Percentiles rank a stretch among this genome's conserved stretches.
These are phyloP conservation scores for Ceratosolen fusciceps DNA, from an alignment of 1,140 invertebrate genomes.

Conservation along the genomic window DNA sequence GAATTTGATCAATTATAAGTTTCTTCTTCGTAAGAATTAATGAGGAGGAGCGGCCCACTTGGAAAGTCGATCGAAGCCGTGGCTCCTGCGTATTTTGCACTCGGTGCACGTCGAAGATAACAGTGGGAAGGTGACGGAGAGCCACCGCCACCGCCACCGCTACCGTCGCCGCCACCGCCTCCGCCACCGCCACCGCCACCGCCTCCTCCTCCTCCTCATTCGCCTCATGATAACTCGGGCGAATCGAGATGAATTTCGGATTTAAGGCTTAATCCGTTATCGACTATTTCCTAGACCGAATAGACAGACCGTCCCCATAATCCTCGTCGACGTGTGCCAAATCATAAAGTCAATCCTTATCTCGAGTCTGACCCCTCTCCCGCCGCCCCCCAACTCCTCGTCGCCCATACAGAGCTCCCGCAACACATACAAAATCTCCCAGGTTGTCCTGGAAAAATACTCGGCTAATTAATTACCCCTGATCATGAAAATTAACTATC, in stretches of 20 bases:
- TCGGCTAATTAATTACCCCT: constrained; percentile 6
- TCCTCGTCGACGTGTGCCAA: constrained; percentile 45
- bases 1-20: constrained; percentile 48
- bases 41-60: neutral
- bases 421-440: no score
- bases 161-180: no score
- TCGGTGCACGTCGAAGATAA: constrained; percentile 61
- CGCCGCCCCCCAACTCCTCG: no score
- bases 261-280: constrained; percentile 60
- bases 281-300: constrained; percentile 56
- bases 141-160: no score
- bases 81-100: constrained; percentile 23
- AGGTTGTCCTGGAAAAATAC: neutral
- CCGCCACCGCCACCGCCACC: no score
- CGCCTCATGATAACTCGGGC: constrained; percentile 22
- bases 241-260: constrained; percentile 63
- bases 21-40: constrained; percentile 44
- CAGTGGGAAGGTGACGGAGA: constrained; percentile 35
- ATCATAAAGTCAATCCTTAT: constrained; percentile 47
- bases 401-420: neutral
- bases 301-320: constrained; percentile 35
- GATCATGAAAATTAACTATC: constrained; percentile 32
- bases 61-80: constrained; percentile 25
- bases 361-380: neutral
- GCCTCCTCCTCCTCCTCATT: no score